Evolutionary conservation across 1,140 invertebrate species (phyloP).

Genomic region (Manduca sexta): DNA sequence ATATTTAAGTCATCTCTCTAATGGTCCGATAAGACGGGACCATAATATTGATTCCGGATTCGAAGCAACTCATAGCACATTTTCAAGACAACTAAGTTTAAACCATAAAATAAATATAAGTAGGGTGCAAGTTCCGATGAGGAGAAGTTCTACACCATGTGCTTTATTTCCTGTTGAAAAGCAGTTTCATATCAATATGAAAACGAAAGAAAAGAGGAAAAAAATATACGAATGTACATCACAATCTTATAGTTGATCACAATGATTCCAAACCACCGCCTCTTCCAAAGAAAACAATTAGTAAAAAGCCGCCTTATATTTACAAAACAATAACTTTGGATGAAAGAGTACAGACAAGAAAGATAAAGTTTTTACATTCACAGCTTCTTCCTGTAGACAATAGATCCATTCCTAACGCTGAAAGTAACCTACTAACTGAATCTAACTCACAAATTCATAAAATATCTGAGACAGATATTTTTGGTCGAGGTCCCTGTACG

Average conservation of each 20-base stretch:
- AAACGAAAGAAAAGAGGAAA: conserved; percentile 33
- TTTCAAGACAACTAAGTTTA: conserved; percentile 61
- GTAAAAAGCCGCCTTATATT: conserved; percentile 61
- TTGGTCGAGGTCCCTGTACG: conserved; percentile 64
- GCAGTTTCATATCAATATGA: conserved; percentile 38
- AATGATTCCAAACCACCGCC: conserved; percentile 63
- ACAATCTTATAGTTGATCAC: conserved; percentile 36
- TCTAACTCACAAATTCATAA: conserved; percentile 15
- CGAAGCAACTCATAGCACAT: conserved; percentile 42
- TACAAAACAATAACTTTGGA: conserved; percentile 70
- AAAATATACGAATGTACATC: conserved; percentile 34
- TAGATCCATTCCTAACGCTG: conserved; percentile 41
- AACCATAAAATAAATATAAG: conserved; percentile 63
- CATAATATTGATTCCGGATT: conserved; percentile 23
- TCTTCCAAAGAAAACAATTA: conserved; percentile 61
- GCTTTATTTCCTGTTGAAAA: conserved; percentile 61
- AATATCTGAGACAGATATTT: conserved; percentile 48
- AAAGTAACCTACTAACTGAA: conserved; percentile 20
- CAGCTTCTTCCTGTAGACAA: conserved; percentile 57
- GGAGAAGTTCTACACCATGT: conserved; percentile 65
- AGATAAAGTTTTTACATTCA: conserved; percentile 65
- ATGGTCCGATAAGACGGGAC: conserved; percentile 27
- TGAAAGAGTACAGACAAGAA: conserved; percentile 69
- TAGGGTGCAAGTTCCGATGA: conserved; percentile 52
- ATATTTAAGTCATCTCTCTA: conserved; percentile 46